Percentiles rank a stretch among this genome's conserved stretches.
phyloP scores from a whole-genome alignment of 1,140 invertebrate species.

The Campoletis sonorensis region DNA sequence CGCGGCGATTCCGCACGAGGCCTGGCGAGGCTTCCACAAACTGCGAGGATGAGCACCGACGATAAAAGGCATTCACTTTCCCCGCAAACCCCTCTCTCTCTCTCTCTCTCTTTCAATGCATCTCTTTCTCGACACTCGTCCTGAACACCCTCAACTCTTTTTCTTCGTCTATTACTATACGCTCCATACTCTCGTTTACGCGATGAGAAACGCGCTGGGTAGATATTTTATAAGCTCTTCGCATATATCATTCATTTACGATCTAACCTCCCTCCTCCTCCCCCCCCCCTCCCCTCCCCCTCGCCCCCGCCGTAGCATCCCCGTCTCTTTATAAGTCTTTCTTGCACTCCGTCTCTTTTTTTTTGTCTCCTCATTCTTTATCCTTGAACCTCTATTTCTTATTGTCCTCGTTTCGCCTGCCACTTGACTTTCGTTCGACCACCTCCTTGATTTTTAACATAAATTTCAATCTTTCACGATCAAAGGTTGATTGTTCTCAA shows the following conservation, averaged over 20 bases:
- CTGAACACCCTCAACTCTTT: constrained; percentile 7
- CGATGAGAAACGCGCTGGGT: neutral
- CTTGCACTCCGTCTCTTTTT: neutral
- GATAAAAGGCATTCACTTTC: constrained; percentile 43
- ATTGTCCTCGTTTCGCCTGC: too few species aligned
- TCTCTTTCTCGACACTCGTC: constrained; percentile 28
- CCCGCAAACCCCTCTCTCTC: neutral
- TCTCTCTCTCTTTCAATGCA: constrained; percentile 20
- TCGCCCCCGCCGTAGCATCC: too few species aligned
- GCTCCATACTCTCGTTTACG: constrained; percentile 9
- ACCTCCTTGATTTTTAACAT: too few species aligned
- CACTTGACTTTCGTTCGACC: too few species aligned
- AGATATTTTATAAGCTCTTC: constrained; percentile 40
- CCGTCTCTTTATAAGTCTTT: neutral
- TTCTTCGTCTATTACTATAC: constrained; percentile 9
- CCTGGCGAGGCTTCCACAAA: constrained; percentile 38
- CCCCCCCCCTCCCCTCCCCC: too few species aligned
- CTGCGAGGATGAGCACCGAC: constrained; percentile 39
- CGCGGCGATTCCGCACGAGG: constrained; percentile 51
- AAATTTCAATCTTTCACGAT: too few species aligned
- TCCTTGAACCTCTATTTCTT: neutral
- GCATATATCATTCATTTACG: constrained; percentile 29
- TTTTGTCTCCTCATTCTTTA: neutral
- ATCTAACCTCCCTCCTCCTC: neutral
- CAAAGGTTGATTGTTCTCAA: too few species aligned